A percentile compares a stretch with the other conserved stretches of the same genome.
These are phyloP conservation scores for Phrynosoma platyrhinos DNA, from an alignment of 2,113 vertebrate genomes.

Conservation along the genomic window DNA sequence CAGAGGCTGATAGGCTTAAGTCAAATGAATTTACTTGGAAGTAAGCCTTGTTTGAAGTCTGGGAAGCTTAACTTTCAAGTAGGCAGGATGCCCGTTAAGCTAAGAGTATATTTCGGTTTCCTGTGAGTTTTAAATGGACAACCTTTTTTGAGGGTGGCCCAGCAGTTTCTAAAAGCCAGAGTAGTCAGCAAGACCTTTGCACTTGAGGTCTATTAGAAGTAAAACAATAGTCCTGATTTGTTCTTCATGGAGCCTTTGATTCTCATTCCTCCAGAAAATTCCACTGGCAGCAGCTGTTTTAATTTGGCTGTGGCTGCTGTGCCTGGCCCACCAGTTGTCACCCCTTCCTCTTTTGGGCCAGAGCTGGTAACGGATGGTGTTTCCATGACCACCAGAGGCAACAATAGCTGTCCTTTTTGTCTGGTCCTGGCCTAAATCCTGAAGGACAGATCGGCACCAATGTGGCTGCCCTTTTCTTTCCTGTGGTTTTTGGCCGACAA, in stretches of 20 bases:
- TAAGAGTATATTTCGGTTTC: neutral
- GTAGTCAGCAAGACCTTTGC: neutral
- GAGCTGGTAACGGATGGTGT: neutral
- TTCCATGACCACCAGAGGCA: neutral
- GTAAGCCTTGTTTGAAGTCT: neutral
- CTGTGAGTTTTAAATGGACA: neutral
- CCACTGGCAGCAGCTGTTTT: neutral
- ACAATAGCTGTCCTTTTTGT: no score
- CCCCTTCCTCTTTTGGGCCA: neutral
- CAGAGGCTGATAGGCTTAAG: no score
- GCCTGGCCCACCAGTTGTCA: neutral
- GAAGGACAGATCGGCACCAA: neutral
- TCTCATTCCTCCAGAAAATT: neutral
- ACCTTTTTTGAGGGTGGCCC: neutral
- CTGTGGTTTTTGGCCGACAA: neutral
- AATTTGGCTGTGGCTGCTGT: neutral
- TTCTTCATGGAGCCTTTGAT: neutral
- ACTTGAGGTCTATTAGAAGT: neutral
- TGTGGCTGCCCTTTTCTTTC: neutral
- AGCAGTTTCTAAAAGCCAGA: neutral
- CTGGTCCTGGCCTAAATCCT: neutral
- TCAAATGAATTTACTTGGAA: neutral
- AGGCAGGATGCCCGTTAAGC: neutral
- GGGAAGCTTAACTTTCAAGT: neutral
- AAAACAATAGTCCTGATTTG: neutral